These are phyloP conservation scores for Bembecia ichneumoniformis DNA, from an alignment of 2,888 invertebrate genomes.

Conservation along the genomic window DNA sequence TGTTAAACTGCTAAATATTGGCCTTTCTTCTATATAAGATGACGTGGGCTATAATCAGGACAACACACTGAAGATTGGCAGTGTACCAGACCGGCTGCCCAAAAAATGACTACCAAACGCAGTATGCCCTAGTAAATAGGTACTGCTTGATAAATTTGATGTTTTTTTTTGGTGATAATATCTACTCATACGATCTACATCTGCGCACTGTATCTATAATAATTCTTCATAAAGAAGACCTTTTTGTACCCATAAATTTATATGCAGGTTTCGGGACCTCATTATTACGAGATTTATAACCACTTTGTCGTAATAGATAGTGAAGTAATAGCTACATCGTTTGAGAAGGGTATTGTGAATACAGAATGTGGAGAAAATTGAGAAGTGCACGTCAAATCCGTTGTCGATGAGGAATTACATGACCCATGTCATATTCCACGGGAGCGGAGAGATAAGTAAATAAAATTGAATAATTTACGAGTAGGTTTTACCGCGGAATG, in stretches of 20 bases:
- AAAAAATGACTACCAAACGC: too few relatives aligned
- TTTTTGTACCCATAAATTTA: not conserved
- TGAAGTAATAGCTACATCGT: not conserved
- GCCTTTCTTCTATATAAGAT: too few relatives aligned
- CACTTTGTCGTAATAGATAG: not conserved
- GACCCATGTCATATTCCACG: constrained; percentile 30
- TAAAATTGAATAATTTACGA: constrained; percentile 65
- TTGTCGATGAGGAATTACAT: constrained; percentile 6
- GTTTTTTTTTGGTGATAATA: too few relatives aligned
- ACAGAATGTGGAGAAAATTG: not conserved
- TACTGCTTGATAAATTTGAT: too few relatives aligned
- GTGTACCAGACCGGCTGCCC: too few relatives aligned
- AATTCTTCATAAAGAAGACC: too few relatives aligned
- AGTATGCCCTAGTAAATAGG: too few relatives aligned
- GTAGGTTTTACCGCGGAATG: constrained; percentile 61
- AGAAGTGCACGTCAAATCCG: not conserved
- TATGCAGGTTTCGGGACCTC: not conserved
- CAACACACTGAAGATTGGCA: too few relatives aligned
- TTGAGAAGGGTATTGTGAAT: not conserved
- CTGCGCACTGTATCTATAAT: too few relatives aligned
- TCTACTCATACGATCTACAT: too few relatives aligned
- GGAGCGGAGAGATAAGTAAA: constrained; percentile 45
- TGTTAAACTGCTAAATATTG: too few relatives aligned
- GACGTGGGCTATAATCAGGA: too few relatives aligned
- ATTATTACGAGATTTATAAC: not conserved